A percentile compares a stretch with the other conserved stretches of the same genome.
These are phyloP conservation scores for Anoplolepis gracilipes DNA, from an alignment of 1,140 invertebrate species.

Conservation along the genomic window DNA sequence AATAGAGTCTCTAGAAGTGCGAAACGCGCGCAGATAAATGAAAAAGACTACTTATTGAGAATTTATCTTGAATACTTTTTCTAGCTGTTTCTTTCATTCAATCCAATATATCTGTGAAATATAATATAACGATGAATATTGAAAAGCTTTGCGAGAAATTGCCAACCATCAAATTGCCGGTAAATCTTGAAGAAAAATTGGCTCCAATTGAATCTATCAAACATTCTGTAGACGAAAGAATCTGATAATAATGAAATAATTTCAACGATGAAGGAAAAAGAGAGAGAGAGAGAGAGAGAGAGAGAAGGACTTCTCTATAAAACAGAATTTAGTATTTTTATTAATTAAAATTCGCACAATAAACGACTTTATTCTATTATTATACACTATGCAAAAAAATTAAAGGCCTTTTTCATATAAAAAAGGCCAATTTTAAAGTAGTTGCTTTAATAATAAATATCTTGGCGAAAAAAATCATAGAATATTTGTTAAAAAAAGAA, in stretches of 20 bases:
- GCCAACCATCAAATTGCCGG: background rate
- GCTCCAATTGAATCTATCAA: background rate
- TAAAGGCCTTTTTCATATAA: no score
- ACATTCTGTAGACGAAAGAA: background rate
- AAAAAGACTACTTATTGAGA: conserved; percentile 24
- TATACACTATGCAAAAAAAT: no score
- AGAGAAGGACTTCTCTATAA: background rate
- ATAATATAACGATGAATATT: conserved; percentile 15
- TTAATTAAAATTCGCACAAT: background rate
- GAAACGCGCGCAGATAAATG: conserved; percentile 3
- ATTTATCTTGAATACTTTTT: conserved; percentile 41
- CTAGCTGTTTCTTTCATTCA: background rate
- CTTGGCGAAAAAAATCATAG: no score
- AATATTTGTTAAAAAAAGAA: no score
- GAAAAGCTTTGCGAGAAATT: background rate
- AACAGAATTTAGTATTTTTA: background rate
- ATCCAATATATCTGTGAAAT: background rate
- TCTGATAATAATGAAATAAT: background rate
- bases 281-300: no score
- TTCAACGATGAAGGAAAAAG: background rate
- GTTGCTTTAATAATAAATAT: no score
- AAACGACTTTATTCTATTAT: background rate
- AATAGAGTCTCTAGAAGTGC: conserved; percentile 20
- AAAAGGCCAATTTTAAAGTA: no score
- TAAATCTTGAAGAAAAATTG: background rate